These are phyloP conservation scores for Acrocephalus kingi DNA, from an alignment of 2,113 vertebrate genomes.

Conservation along the genomic window DNA sequence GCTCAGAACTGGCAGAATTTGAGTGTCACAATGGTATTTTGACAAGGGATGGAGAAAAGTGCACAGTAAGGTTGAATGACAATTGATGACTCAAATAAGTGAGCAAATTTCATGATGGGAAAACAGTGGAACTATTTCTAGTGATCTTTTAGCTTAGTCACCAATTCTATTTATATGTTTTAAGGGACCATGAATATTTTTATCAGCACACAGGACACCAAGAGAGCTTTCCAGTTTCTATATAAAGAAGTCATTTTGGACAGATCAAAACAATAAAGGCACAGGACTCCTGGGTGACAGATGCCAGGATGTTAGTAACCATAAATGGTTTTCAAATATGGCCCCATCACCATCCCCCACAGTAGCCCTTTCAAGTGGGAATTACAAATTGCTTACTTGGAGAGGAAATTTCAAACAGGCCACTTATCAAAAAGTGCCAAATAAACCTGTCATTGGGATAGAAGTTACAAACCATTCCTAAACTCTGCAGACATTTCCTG, in stretches of 20 bases:
- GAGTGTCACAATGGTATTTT: neutral
- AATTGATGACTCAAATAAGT: slow-evolving; percentile 39
- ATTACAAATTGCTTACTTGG: slow-evolving; percentile 75
- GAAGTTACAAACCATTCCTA: slow-evolving; percentile 64
- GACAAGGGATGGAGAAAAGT: slow-evolving; percentile 20
- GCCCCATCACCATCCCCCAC: slow-evolving; percentile 66
- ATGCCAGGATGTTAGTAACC: slow-evolving; percentile 75
- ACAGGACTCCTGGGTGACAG: slow-evolving; percentile 70
- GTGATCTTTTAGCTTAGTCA: slow-evolving; percentile 28
- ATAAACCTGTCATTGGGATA: slow-evolving; percentile 75
- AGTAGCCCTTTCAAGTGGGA: slow-evolving; percentile 73
- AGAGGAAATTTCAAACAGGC: slow-evolving; percentile 73
- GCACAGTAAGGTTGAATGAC: slow-evolving; percentile 2
- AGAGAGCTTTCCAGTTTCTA: slow-evolving; percentile 52
- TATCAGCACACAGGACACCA: slow-evolving; percentile 21
- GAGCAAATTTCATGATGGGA: neutral
- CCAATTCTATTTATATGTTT: slow-evolving; percentile 24
- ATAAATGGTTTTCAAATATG: slow-evolving; percentile 68
- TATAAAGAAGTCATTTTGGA: slow-evolving; percentile 56
- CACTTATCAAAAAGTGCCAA: slow-evolving; percentile 77
- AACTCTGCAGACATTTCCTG: slow-evolving; percentile 72
- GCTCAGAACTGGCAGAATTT: slow-evolving; percentile 8
- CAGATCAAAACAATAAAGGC: slow-evolving; percentile 73
- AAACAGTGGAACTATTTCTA: neutral
- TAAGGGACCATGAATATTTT: slow-evolving; percentile 32